These are phyloP conservation scores for Apamea epomidion DNA, from an alignment of 2,888 invertebrate species.

Conservation along the genomic window DNA sequence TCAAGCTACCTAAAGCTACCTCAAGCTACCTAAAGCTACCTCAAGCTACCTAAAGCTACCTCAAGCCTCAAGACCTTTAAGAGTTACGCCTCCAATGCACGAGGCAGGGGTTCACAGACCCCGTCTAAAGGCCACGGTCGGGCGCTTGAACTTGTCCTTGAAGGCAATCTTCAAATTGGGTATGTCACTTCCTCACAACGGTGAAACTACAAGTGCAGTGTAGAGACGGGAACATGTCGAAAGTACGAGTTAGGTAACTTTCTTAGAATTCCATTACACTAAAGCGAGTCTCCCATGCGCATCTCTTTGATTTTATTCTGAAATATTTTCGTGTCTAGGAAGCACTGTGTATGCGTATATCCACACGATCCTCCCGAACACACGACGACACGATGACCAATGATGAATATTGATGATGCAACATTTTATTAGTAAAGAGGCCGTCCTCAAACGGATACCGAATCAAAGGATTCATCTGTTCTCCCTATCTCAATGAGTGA, in stretches of 20 bases:
- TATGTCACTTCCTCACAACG: not conserved
- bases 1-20: too few species aligned
- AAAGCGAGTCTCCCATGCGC: not conserved
- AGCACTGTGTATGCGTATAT: not conserved
- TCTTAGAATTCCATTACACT: not conserved
- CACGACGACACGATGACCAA: not conserved
- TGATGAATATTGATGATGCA: constrained; percentile 21
- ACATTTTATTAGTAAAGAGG: not conserved
- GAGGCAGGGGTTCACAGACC: not conserved
- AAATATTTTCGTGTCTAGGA: not conserved
- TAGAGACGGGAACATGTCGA: not conserved
- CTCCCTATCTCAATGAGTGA: constrained; percentile 13
- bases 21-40: too few species aligned
- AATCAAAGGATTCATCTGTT: constrained; percentile 12
- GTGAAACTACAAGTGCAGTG: not conserved
- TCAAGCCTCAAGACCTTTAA: not conserved
- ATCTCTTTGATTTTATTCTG: not conserved
- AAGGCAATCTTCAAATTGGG: not conserved
- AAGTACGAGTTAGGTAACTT: not conserved
- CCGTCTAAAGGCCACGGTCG: not conserved
- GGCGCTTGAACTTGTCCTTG: constrained; percentile 1
- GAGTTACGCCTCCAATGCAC: not conserved
- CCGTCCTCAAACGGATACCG: not conserved
- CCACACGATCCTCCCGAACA: not conserved
- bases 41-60: too few species aligned